phyloP scores from a whole-genome alignment of 2,888 invertebrate genomes.

The Diaprepes abbreviatus region DNA sequence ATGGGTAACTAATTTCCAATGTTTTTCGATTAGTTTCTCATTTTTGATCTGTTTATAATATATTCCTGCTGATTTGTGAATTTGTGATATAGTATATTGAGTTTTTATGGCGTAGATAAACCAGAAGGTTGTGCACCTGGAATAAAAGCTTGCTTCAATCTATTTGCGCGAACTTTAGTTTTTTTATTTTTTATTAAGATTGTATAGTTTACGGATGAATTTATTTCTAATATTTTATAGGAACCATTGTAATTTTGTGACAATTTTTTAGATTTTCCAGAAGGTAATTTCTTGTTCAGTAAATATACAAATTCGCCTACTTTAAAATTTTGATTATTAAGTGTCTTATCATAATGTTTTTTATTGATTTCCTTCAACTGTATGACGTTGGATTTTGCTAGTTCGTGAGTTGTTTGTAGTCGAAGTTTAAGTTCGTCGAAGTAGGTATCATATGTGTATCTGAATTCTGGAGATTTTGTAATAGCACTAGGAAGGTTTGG shows the following conservation, averaged over 20 bases:
- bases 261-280: constrained; percentile 41
- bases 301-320: constrained; percentile 43
- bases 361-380: constrained; percentile 52
- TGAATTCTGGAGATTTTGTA: constrained; percentile 49
- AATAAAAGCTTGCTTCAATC: constrained; percentile 48
- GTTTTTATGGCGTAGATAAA: too few species aligned
- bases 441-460: constrained; percentile 55
- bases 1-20: too few species aligned
- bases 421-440: constrained; percentile 49
- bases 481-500: constrained; percentile 3
- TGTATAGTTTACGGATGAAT: constrained; percentile 39
- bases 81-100: too few species aligned
- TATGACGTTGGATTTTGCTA: constrained; percentile 51
- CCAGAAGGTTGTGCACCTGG: background rate
- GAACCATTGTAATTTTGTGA: constrained; percentile 1
- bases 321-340: constrained; percentile 32
- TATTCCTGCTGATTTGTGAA: too few species aligned
- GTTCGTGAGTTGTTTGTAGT: constrained; percentile 51
- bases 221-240: constrained; percentile 30
- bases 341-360: constrained; percentile 52
- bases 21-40: too few species aligned
- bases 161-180: constrained; percentile 45
- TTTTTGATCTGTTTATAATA: too few species aligned
- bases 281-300: constrained; percentile 30
- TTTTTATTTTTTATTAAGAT: constrained; percentile 46